Base-by-base conservation (phyloP, 2,888 invertebrate species). In the Cryptocephalus primarius region DNA sequence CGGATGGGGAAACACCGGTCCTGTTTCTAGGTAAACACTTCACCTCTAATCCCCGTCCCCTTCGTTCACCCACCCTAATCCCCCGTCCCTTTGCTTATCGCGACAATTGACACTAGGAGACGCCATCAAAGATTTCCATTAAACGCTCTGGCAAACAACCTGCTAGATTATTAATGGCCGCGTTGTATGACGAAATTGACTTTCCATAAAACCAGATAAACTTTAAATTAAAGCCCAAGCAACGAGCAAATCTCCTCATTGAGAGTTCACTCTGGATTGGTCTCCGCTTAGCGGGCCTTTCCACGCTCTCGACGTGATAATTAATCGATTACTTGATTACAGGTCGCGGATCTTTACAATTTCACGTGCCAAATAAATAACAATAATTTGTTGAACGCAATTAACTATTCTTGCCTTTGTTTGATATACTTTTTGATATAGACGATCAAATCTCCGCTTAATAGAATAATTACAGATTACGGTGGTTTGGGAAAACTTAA, bases 51-150 rank as follows among this genome's bases (percentile, higher is more conserved):
- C 43, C 43, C 40, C 12, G 22, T 22, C 22, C 22, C 22, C 22
- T 22, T 22, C 22, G 3, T 22, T 34, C 40, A 14, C 40, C 34
- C 40, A 43, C 32, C 43, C 32, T 32, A 22, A 11, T 44, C 49
- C 44, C 44, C 43, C 33, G 14, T 42, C 32, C 34, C 42, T 40
- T 38, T 43, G 33, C 42, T 42, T 43, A 41, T 42, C 47, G 32
- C 49, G 59, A 61, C 62, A 62, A 64, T 65, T 60, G 64, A 62
- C 62, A 59, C 56, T 53, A 57, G 48, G 54, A 22, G 58, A 51
- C 58, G 57, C 59, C 61, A 56, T 61, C 59, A 58, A 62, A 63
- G 64, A 62, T 64, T 66, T 62, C 61, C 62, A 65, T 65, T 65
- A 65, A 65, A 61, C 59, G 58, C 58, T 55, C 57, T 55, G 54